phyloP scores from a whole-genome alignment of 2,113 vertebrate genomes.

The Polypterus bichir region DNA sequence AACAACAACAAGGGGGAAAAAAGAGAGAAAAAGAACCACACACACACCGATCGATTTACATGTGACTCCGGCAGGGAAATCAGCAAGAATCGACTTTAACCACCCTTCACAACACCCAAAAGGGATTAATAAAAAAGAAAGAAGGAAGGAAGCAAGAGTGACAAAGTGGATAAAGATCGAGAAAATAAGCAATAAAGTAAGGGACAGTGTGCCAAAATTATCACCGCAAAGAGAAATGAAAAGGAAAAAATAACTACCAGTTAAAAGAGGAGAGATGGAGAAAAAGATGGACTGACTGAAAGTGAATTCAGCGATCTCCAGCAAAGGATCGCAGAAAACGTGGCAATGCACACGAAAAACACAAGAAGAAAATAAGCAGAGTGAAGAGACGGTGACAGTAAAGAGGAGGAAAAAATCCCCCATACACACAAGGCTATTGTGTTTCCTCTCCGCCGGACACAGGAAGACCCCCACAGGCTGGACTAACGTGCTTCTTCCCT shows the following conservation, averaged over 20 bases:
- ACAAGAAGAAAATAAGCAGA: slow-evolving; percentile 16
- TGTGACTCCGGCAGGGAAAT: slow-evolving; percentile 52
- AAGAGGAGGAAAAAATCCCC: slow-evolving; percentile 23
- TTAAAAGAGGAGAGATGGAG: slow-evolving; percentile 8
- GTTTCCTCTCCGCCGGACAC: slow-evolving; percentile 37
- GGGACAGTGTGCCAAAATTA: no score
- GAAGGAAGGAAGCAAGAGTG: slow-evolving; percentile 34
- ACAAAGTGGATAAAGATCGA: slow-evolving; percentile 42
- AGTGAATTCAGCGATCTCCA: slow-evolving; percentile 34
- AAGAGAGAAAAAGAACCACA: slow-evolving; percentile 15
- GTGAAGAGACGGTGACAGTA: slow-evolving; percentile 27
- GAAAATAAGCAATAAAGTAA: no score
- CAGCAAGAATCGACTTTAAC: slow-evolving; percentile 49
- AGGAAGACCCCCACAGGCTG: slow-evolving; percentile 50
- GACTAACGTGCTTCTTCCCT: slow-evolving; percentile 49
- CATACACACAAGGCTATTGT: slow-evolving; percentile 7
- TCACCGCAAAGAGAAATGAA: no score
- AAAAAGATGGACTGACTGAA: slow-evolving; percentile 24
- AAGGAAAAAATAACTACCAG: slow-evolving; percentile 21
- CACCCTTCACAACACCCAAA: slow-evolving; percentile 37
- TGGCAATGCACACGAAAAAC: slow-evolving; percentile 27
- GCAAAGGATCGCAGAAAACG: slow-evolving; percentile 36
- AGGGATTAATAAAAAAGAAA: slow-evolving; percentile 32
- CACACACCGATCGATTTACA: slow-evolving; percentile 50
- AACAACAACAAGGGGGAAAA: no score